Evolutionary conservation across 2,888 invertebrate species (phyloP), one percentile per base, ranked within the genome.

Genomic region (Synanthedon formicaeformis): DNA sequence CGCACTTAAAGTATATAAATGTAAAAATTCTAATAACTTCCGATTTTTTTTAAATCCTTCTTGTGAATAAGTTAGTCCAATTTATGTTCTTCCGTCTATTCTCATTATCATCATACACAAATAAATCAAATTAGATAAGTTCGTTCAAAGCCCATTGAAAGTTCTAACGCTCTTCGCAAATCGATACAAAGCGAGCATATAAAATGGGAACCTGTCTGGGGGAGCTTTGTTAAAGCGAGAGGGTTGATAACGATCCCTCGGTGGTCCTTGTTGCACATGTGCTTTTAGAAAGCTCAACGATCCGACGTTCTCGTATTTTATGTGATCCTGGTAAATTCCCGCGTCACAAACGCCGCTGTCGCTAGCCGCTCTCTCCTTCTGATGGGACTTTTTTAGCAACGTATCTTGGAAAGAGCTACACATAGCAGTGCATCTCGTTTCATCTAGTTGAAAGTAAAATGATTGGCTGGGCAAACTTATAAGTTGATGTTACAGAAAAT

Each of bases 291-390:
- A 83, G 82, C 83, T 84, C 66, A 61, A 58, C 55, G 57, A 58
- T 57, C 50, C 51, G 50, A 69, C 55, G 75, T 77, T 69, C 65
- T 58, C 51, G 23, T 13, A 49, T 14, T 54, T 58, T 68, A 67
- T 81, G 78, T 27, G 56, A 55, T 64, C 84, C 79, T 87, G 77
- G 84, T 88, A 85, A 60, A 75, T 84, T 87, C 84, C 83, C 86
- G 86, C 87, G 86, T 68, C 70, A 65, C 67, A 66, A 73, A 71
- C 81, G 73, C 70, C 81, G 73, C 73, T 87, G 87, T 87, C 87
- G 85, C 86, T 87, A 86, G 85, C 86, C 84, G 86, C 87, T 87
- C 67, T 71, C 86, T 83, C 83, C 78, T 82, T 81, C 76, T 77
- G 69, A 63, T 73, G 69, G 69, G 65, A 70, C 71, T 76, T 74